Percentiles rank a stretch among this genome's conserved stretches.
These are phyloP conservation scores for Deilephila porcellus DNA, from an alignment of 2,888 invertebrate genomes.

Conservation along the genomic window DNA sequence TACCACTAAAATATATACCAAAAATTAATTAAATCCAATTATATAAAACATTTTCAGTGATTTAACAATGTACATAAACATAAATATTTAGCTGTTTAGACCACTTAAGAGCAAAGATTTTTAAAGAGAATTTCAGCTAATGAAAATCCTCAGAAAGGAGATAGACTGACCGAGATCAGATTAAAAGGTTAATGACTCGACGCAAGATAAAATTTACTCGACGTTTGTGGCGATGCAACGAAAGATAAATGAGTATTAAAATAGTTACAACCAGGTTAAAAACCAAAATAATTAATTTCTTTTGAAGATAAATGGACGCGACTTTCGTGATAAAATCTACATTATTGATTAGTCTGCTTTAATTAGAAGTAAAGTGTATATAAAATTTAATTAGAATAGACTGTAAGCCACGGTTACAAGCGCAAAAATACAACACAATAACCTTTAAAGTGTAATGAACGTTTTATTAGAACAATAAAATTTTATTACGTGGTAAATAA, in stretches of 20 bases:
- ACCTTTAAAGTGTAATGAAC: conserved; percentile 5
- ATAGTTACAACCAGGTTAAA: not conserved
- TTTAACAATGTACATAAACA: not conserved
- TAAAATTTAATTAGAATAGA: no score
- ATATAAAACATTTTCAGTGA: not conserved
- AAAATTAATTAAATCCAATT: not conserved
- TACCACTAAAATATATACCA: not conserved
- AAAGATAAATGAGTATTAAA: not conserved
- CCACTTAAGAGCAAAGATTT: not conserved
- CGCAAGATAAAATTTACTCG: conserved; percentile 11
- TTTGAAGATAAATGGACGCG: no score
- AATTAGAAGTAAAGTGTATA: no score
- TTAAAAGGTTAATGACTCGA: conserved; percentile 5
- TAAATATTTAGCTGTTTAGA: not conserved
- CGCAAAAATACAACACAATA: conserved; percentile 15
- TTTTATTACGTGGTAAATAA: conserved; percentile 22
- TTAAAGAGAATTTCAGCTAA: not conserved
- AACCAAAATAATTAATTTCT: not conserved
- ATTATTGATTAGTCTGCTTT: no score
- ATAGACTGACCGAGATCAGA: conserved; percentile 9
- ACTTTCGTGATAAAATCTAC: not conserved
- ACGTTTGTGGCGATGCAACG: not conserved
- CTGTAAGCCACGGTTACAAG: not conserved
- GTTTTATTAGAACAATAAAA: conserved; percentile 17
- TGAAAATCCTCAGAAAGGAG: not conserved